phyloP scores from a whole-genome alignment of 64 coral and sea anemone species.

The Anthopleura sola region DNA sequence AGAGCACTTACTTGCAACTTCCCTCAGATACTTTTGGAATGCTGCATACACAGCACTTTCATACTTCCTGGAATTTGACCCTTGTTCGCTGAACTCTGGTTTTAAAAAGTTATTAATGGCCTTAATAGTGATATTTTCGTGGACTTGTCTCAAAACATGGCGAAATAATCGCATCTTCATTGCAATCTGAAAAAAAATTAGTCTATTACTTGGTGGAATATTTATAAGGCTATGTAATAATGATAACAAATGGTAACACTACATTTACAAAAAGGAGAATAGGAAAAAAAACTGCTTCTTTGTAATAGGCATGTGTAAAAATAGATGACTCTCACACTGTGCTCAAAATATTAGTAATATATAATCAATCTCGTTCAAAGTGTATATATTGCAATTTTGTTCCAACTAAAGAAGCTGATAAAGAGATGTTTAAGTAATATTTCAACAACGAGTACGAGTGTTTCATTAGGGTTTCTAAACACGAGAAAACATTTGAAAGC shows the following conservation, averaged over 20 bases:
- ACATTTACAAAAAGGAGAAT: neutral
- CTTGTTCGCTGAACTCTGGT: slow-evolving; percentile 51
- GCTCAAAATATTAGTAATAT: slow-evolving; percentile 1
- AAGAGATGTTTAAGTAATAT: no score
- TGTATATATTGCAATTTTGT: no score
- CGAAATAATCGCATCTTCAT: neutral
- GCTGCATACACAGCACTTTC: slow-evolving; percentile 33
- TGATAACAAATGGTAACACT: neutral
- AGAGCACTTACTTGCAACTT: slow-evolving; percentile 42
- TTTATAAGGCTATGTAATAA: neutral
- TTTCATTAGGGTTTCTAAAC: no score
- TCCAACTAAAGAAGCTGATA: no score
- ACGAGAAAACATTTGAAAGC: no score
- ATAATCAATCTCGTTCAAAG: neutral
- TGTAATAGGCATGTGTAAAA: neutral
- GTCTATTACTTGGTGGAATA: neutral
- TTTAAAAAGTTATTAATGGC: slow-evolving; percentile 4
- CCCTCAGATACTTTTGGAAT: slow-evolving; percentile 46
- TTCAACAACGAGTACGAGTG: no score
- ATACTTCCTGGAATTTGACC: slow-evolving; percentile 32
- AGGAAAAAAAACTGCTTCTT: neutral
- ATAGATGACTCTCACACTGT: neutral
- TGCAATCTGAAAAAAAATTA: slow-evolving; percentile 1
- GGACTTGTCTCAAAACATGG: neutral
- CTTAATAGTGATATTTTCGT: neutral